Evolutionary conservation across 2,888 invertebrate genomes (phyloP).

Genomic region (Synanthedon formicaeformis): DNA sequence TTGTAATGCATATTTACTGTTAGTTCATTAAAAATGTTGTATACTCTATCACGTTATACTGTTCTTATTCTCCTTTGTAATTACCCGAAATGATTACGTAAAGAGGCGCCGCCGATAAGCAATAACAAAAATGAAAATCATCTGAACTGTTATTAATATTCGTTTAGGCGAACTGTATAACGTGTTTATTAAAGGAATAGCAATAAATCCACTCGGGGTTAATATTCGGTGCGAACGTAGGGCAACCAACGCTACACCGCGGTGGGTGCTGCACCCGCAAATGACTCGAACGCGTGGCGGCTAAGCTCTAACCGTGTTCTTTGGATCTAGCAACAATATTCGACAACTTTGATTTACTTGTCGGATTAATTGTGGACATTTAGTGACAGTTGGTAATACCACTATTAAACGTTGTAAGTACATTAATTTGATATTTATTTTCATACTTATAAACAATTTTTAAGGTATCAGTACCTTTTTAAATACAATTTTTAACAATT

Average conservation of each 20-base stretch:
- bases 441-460: no score
- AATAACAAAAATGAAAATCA: slow-evolving; percentile 46
- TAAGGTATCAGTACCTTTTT: no score
- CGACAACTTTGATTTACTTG: slow-evolving; percentile 55
- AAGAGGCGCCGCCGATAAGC: slow-evolving; percentile 36
- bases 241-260: slow-evolving; percentile 1
- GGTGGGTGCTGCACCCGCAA: slow-evolving; percentile 35
- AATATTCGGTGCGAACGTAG: no score
- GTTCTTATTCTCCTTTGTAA: no score
- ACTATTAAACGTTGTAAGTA: no score
- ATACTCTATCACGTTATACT: no score
- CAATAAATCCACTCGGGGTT: slow-evolving; percentile 39
- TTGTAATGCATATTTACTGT: no score
- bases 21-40: no score
- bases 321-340: slow-evolving; percentile 44
- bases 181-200: slow-evolving; percentile 58
- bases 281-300: slow-evolving; percentile 50
- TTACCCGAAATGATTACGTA: slow-evolving; percentile 25
- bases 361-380: background rate
- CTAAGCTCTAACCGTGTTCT: slow-evolving; percentile 52
- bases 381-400: no score
- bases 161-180: slow-evolving; percentile 45
- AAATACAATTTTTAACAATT: no score
- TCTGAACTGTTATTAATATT: slow-evolving; percentile 59
- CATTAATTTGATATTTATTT: no score